These are phyloP conservation scores for Cyprichromis sp. DNA, from an alignment of 2,113 vertebrate species.

Conservation along the genomic window DNA sequence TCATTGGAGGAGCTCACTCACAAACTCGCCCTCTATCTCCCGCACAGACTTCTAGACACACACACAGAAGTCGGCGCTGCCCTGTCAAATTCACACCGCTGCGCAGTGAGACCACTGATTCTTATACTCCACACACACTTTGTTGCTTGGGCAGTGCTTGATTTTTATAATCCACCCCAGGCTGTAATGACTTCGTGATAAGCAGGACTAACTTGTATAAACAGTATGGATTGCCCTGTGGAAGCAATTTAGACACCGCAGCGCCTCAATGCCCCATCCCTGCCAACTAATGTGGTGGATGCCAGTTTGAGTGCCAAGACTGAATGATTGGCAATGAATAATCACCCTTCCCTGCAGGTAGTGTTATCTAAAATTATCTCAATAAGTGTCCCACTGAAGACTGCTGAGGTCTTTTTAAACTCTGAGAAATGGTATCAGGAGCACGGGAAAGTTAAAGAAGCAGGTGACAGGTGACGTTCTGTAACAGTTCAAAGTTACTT, in stretches of 20 bases:
- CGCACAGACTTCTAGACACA: background rate
- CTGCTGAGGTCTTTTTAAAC: background rate
- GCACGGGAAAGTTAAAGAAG: background rate
- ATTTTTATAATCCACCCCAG: conserved; percentile 7
- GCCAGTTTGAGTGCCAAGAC: conserved; percentile 1
- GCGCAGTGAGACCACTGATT: background rate
- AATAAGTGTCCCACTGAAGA: background rate
- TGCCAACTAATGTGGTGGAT: background rate
- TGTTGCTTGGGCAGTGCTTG: background rate
- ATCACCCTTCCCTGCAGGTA: background rate
- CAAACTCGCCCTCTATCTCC: background rate
- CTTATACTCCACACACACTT: background rate
- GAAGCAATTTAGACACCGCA: conserved; percentile 26
- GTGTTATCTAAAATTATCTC: background rate
- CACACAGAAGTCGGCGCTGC: background rate
- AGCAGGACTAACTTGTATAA: conserved; percentile 19
- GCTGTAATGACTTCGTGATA: conserved; percentile 34
- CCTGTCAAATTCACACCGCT: background rate
- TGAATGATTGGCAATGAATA: background rate
- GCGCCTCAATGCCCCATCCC: background rate
- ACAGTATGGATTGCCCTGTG: conserved; percentile 23
- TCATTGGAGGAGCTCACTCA: background rate
- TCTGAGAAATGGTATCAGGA: background rate
- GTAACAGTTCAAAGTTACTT: background rate
- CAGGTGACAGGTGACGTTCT: background rate